phyloP scores from a whole-genome alignment of 2,113 vertebrate genomes.

The Monopterus albus region DNA sequence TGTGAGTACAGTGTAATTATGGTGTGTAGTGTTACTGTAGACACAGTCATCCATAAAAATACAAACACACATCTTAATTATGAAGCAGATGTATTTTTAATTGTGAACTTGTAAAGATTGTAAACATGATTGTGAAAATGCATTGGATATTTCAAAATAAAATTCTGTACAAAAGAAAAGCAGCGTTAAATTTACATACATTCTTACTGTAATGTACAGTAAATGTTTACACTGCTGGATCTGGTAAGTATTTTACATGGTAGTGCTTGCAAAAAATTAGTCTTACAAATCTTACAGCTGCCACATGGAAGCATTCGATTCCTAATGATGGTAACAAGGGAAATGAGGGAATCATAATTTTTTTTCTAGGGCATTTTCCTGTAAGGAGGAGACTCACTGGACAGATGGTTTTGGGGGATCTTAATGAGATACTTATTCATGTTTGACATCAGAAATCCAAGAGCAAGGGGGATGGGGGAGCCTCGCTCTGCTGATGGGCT shows the following conservation, averaged over 20 bases:
- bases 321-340: slow-evolving; percentile 48
- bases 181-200: neutral
- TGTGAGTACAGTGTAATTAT: too few relatives aligned
- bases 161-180: neutral
- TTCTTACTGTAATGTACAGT: neutral
- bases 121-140: neutral
- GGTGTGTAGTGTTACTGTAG: neutral
- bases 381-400: slow-evolving; percentile 57
- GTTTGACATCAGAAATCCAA: slow-evolving; percentile 72
- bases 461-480: slow-evolving; percentile 21
- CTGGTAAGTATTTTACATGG: neutral
- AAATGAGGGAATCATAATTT: slow-evolving; percentile 66
- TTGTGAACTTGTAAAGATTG: neutral
- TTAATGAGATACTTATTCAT: slow-evolving; percentile 76
- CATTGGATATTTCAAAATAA: neutral
- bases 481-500: slow-evolving; percentile 8
- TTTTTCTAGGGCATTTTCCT: slow-evolving; percentile 51
- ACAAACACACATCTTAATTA: too few relatives aligned
- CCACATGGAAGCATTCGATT: slow-evolving; percentile 31
- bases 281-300: too few relatives aligned
- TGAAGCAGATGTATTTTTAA: neutral
- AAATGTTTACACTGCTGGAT: neutral
- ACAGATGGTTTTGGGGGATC: slow-evolving; percentile 77
- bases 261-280: neutral
- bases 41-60: neutral